Evolutionary conservation across 2,113 vertebrate species (phyloP).

Genomic region (Chrysemys picta): DNA sequence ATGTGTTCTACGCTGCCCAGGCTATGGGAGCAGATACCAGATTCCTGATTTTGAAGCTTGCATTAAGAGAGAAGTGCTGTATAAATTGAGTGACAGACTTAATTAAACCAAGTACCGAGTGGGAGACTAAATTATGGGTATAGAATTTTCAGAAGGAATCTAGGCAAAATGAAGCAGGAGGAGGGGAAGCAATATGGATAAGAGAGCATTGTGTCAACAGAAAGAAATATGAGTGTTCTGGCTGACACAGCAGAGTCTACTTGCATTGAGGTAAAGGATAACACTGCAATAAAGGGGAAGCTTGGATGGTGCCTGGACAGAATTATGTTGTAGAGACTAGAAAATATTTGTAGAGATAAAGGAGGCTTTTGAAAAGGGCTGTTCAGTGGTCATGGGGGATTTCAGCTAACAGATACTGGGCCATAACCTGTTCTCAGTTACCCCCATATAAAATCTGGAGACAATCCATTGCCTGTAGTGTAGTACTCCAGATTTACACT

Average conservation of each 20-base stretch:
- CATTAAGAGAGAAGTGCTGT: slow-evolving; percentile 51
- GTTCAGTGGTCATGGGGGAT: not conserved
- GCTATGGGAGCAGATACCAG: slow-evolving; percentile 50
- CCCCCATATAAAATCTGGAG: not conserved
- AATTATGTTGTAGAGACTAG: not conserved
- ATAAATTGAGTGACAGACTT: slow-evolving; percentile 74
- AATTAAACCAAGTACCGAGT: slow-evolving; percentile 73
- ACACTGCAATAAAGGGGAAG: slow-evolving; percentile 41
- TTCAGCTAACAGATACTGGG: not conserved
- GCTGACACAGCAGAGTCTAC: slow-evolving; percentile 59
- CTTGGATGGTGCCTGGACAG: not conserved
- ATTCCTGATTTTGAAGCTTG: slow-evolving; percentile 61
- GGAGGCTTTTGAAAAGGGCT: not conserved
- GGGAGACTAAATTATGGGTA: slow-evolving; percentile 69
- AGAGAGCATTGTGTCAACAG: slow-evolving; percentile 71
- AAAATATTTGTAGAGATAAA: not conserved
- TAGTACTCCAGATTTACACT: slow-evolving; percentile 12
- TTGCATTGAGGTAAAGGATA: not conserved
- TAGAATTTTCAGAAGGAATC: slow-evolving; percentile 51
- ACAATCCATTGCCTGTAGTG: not conserved
- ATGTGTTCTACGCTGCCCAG: slow-evolving; percentile 53
- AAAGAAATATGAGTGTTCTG: slow-evolving; percentile 73
- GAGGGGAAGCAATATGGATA: slow-evolving; percentile 61
- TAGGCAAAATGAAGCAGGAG: slow-evolving; percentile 62
- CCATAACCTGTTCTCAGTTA: slow-evolving; percentile 25